Conservation (phyloP, 2,797 vertebrate species). For the Lagorchestes hirsutus region DNA sequence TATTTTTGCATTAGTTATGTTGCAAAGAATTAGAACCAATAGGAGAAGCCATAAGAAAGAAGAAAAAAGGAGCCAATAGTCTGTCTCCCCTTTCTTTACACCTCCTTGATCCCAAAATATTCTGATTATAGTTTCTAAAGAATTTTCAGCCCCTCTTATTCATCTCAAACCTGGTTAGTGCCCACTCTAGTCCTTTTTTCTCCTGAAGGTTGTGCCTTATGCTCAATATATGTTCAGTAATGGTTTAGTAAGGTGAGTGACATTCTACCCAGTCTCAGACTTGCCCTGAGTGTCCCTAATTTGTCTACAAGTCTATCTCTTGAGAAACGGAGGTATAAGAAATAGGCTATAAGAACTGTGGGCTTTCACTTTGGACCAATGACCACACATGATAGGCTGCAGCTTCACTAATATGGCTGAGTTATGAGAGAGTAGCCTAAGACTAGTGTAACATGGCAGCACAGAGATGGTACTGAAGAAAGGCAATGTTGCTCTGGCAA, state of each 20-base stretch:
- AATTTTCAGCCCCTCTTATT: background rate
- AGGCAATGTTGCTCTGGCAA: background rate
- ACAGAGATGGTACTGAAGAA: background rate
- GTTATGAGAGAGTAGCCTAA: background rate
- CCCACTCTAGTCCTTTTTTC: background rate
- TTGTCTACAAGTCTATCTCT: background rate
- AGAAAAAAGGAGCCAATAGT: too few relatives aligned
- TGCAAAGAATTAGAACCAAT: too few relatives aligned
- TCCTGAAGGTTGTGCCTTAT: background rate
- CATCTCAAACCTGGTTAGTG: background rate
- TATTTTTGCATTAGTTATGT: too few relatives aligned
- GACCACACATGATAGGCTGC: too few relatives aligned
- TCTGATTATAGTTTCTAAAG: background rate
- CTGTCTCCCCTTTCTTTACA: background rate
- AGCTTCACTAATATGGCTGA: background rate
- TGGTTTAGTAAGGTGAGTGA: background rate
- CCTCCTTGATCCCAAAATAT: background rate
- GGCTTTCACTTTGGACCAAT: too few relatives aligned
- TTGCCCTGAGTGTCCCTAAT: background rate
- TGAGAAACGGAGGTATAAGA: background rate
- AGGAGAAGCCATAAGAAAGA: too few relatives aligned
- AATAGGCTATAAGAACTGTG: background rate
- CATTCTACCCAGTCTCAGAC: background rate
- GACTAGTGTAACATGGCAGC: background rate
- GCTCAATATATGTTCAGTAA: background rate